Base-by-base conservation (phyloP, 30 jellyfish, hydroid and myxozoan genomes). In the Catostylus mosaicus region DNA sequence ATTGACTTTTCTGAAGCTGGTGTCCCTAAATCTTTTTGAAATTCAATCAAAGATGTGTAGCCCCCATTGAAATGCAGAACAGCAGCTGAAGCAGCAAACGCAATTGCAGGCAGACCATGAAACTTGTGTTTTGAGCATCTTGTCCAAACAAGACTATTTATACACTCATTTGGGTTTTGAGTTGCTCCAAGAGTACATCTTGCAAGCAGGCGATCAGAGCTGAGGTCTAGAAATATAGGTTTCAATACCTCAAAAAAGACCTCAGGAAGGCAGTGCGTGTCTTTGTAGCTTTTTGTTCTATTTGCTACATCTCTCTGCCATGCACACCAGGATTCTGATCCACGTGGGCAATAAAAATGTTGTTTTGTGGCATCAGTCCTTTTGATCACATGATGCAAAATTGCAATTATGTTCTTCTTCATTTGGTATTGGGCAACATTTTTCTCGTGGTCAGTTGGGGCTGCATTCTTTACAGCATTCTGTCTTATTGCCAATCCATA, bases 141-240 rank as follows among this genome's bases (percentile, higher is more conserved):
- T 32, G 36, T 14, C 82, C 75, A 30, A 6, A 32, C 75, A 67
- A 36, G 19, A 23, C 67, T 5, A 40, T 70, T 70, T 30, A 32
- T 31, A 33, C 82, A 12, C 12, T 70, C 82, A 70, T 37, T 70
- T 70, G 75, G 11, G 34, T 70, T 70, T 40, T 70, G 82, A 22
- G 74, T 70, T 20, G 82, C 82, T 30, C 82, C 82, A 18, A 20
- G 33, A 70, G 23, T 29, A 70, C 82, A 70, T 70, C 82, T 70
- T 30, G 26, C 27, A 23, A 70, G 82, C 71, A 70, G 30, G 67
- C 29, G 29, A 70, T 19, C 10, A 70, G 27, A 14, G 45, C 68
- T 70, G 74, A 33, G 31, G 14, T 40, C 54, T 40, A 40, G 14
- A 40, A 40, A 40, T 7, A 7, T 7, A 40, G 54, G 54, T 5